Base-by-base conservation (phyloP, 2,797 vertebrate species). In the Diplodus sargus region DNA sequence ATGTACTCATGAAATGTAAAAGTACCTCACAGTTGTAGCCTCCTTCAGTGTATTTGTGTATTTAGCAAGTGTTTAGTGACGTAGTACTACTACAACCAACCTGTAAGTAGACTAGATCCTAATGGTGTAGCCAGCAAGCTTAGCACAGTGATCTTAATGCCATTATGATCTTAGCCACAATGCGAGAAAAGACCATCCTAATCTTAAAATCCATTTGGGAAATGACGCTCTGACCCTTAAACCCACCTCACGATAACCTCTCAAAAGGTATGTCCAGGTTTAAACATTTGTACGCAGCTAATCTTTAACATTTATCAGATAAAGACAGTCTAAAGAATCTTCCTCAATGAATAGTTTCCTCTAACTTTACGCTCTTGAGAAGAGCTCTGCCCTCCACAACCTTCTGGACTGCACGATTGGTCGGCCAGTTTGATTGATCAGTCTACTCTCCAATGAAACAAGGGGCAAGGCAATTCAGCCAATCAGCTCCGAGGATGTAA, bases 401-500 rank as follows among this genome's bases (percentile, higher is more conserved):
- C 39, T 39, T 11, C 10, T 39, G 39, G 2, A 2, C 7, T 7
- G 2, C 20, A 1, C 70, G 74, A 85, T 86, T 89, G 76, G 83
- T 47, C 4, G 10, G 47, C 2, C 0, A 1, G 0, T 34, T 59
- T 83, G 84, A 91, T 51, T 69, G 89, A 76, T 6, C 0, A 15
- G 2, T 23, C 4, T 12, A 9, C 1, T 2, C 0, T 68, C 84
- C 78, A 87, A 83, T 89, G 0, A 59, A 56, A 57, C 0, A 14
- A 4, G 3, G 48, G 25, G 0, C 4, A 2, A 1, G 2, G 3
- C 12, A 20, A 9, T 1, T 0, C 11, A 81, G 28, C 90, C 78
- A 90, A 87, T 92, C 43, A 82, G 4, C 1, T 2, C 0, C 3
- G 0, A 9, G 4, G 2, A 75, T 68, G 28, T 6, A 70, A 69